Evolutionary conservation across 2,888 invertebrate species (phyloP), one percentile per base, ranked within the genome.

Genomic region (Plebejus melissa): DNA sequence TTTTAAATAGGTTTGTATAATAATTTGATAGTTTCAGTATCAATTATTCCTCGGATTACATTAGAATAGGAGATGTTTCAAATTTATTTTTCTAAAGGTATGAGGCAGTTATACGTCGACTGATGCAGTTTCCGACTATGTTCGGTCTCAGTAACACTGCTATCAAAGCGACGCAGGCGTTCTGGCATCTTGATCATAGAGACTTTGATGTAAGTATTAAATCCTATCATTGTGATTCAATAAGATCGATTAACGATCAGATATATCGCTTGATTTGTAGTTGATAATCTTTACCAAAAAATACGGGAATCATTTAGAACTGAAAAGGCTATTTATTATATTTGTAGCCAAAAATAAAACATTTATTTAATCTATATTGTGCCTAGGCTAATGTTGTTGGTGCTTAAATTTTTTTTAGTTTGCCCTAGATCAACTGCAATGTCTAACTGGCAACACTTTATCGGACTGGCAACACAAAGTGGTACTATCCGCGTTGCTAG

Each of bases 101-200:
- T 79, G 94, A 94, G 82, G 92, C 95, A 7, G 94, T 96, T 28
- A 95, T 96, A 0, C 95, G 96, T 69, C 94, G 96, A 78, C 87
- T 97, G 74, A 95, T 96, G 83, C 96, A 96, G 83, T 98, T 97
- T 87, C 96, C 97, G 0, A 95, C 96, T 0, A 96, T 97, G 80
- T 97, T 98, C 81, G 95, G 96, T 75, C 88, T 98, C 4, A 96
- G 96, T 76, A 95, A 96, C 28, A 95, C 96, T 0, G 87, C 96
- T 0, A 96, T 96, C 41, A 97, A 97, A 85, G 95, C 97, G 0
- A 96, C 97, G 0, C 97, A 97, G 83, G 98, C 97, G 0, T 97
- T 98, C 86, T 98, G 98, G 98, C 95, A 97, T 80, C 91, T 98
- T 16, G 98, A 98, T 89, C 98, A 98, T 83, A 96, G 96, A 77